Conservation (phyloP, 1,140 invertebrate genomes). For the Caenorhabditis briggsae region DNA sequence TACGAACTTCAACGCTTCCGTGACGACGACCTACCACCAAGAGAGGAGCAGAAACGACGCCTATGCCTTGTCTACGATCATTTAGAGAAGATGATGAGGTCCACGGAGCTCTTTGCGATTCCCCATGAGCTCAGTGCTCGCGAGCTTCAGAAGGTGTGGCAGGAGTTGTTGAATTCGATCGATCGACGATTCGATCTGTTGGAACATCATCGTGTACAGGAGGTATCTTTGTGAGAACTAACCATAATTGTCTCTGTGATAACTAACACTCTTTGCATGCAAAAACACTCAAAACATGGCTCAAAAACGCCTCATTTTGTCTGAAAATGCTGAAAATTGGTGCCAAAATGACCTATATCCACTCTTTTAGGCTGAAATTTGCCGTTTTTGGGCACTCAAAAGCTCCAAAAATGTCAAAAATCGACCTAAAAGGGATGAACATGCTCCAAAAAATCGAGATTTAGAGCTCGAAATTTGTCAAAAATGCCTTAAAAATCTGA, state of each 20-base stretch:
- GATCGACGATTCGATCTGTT: slow-evolving; percentile 63
- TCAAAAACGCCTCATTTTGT: too few species aligned
- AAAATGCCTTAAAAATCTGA: too few species aligned
- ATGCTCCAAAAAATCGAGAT: neutral
- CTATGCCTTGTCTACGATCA: slow-evolving; percentile 89
- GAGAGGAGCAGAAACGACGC: slow-evolving; percentile 89
- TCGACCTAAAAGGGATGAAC: neutral
- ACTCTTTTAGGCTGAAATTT: too few species aligned
- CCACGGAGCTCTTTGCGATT: slow-evolving; percentile 87
- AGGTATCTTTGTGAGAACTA: slow-evolving; percentile 58
- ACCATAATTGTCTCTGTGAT: neutral
- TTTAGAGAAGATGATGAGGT: slow-evolving; percentile 82
- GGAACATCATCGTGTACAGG: slow-evolving; percentile 49
- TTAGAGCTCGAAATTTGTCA: too few species aligned
- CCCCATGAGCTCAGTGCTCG: slow-evolving; percentile 91
- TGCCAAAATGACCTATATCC: too few species aligned
- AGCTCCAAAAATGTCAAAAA: too few species aligned
- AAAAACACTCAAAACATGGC: too few species aligned
- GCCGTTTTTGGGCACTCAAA: too few species aligned
- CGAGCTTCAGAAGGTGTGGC: slow-evolving; percentile 90
- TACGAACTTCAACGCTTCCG: slow-evolving; percentile 82
- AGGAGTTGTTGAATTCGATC: slow-evolving; percentile 84
- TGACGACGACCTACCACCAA: slow-evolving; percentile 90
- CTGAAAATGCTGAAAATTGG: too few species aligned
- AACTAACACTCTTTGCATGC: too few species aligned